A percentile compares a stretch with the other conserved stretches of the same genome.
Evolutionary conservation across 2,888 invertebrate species (phyloP).

Genomic region (Phyllotreta striolata): DNA sequence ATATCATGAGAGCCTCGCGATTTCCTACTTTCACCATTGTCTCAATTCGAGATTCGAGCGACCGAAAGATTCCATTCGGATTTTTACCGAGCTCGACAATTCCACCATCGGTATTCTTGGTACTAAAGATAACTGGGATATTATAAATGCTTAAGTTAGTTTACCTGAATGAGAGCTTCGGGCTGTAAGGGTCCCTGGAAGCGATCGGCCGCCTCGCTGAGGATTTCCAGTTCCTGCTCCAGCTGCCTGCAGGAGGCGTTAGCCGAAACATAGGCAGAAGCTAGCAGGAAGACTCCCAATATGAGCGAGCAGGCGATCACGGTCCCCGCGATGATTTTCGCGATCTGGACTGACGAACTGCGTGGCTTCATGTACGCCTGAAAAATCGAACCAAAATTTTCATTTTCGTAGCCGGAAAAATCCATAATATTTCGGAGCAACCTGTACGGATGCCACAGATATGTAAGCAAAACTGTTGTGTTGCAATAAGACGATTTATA

Average conservation of each 20-base stretch:
- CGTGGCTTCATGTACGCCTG: constrained; percentile 82
- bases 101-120: neutral
- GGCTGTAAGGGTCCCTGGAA: constrained; percentile 62
- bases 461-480: neutral
- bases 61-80: neutral
- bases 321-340: constrained; percentile 84
- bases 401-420: no score
- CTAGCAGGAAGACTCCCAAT: constrained; percentile 82
- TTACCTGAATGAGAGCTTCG: constrained; percentile 76
- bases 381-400: constrained; percentile 26
- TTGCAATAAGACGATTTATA: neutral
- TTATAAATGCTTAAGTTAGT: constrained; percentile 45
- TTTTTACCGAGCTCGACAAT: no score
- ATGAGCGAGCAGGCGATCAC: constrained; percentile 82
- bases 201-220: constrained; percentile 68
- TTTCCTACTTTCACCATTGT: constrained; percentile 19
- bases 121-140: no score
- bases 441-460: neutral
- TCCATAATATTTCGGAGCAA: neutral
- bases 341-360: constrained; percentile 84
- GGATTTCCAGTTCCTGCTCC: constrained; percentile 76
- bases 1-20: constrained; percentile 3
- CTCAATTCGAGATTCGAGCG: neutral
- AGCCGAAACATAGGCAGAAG: constrained; percentile 84
- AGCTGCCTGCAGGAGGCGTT: constrained; percentile 81